Conservation (phyloP, 2,113 vertebrate genomes). For the Promerops cafer region DNA sequence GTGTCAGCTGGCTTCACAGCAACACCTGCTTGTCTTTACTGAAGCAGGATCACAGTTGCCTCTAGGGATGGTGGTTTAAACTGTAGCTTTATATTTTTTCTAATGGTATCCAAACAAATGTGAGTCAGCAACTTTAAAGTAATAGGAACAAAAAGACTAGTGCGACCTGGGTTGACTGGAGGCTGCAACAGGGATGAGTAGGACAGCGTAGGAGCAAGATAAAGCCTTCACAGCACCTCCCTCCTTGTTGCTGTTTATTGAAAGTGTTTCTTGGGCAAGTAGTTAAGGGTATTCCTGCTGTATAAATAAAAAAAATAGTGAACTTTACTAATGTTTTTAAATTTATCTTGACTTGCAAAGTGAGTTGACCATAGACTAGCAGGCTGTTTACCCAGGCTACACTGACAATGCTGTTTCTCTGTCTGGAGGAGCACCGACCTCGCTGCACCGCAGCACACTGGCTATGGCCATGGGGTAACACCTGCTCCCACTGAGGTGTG, state of each 20-base stretch:
- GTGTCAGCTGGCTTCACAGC: background rate
- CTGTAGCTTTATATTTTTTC: background rate
- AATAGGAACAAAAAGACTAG: background rate
- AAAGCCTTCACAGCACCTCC: background rate
- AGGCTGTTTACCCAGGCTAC: background rate
- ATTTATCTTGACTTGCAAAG: background rate
- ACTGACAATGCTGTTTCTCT: fast-evolving
- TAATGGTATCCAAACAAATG: background rate
- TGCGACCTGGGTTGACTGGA: background rate
- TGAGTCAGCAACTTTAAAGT: background rate
- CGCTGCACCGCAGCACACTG: background rate
- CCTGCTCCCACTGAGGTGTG: fast-evolving
- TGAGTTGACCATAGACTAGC: background rate
- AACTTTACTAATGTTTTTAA: background rate
- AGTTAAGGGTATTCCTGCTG: background rate
- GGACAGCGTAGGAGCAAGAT: background rate
- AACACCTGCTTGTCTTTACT: background rate
- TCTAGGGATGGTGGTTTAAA: background rate
- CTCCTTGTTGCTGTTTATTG: background rate
- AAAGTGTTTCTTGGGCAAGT: background rate
- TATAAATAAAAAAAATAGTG: background rate
- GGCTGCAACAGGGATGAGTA: background rate
- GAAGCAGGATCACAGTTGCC: background rate
- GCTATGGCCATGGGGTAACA: fast-evolving
- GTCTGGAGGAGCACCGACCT: background rate